Evolutionary conservation across 1,140 invertebrate species (phyloP).

Genomic region (Archivesica marissinica): DNA sequence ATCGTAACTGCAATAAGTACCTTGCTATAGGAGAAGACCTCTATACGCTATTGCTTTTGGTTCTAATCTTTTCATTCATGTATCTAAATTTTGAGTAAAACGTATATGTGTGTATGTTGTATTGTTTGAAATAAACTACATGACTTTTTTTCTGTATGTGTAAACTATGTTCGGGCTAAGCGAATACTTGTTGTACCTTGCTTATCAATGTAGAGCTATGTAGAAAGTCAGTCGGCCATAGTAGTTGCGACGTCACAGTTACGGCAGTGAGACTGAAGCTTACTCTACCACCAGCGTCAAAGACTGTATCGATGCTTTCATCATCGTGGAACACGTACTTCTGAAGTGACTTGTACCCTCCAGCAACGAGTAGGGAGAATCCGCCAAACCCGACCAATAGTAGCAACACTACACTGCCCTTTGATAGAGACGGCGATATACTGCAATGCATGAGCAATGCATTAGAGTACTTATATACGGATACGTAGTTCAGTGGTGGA

Average conservation of each 20-base stretch:
- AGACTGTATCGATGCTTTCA: slow-evolving; percentile 77
- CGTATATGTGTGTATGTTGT: too few relatives aligned
- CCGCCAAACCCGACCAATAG: slow-evolving; percentile 74
- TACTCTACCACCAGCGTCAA: slow-evolving; percentile 80
- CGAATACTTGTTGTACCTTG: slow-evolving; percentile 67
- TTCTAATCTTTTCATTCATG: too few relatives aligned
- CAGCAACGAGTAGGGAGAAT: slow-evolving; percentile 74
- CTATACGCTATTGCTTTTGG: too few relatives aligned
- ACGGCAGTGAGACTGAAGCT: slow-evolving; percentile 71
- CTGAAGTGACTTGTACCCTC: slow-evolving; percentile 70
- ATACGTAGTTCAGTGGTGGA: too few relatives aligned
- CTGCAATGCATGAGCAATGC: slow-evolving; percentile 1
- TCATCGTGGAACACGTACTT: slow-evolving; percentile 77
- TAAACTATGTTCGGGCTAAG: too few relatives aligned
- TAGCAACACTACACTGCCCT: slow-evolving; percentile 23
- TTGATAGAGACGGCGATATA: slow-evolving; percentile 37
- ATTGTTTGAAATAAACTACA: too few relatives aligned
- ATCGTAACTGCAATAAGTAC: too few relatives aligned
- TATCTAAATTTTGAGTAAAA: too few relatives aligned
- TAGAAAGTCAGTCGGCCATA: slow-evolving; percentile 72
- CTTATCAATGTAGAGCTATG: slow-evolving; percentile 70
- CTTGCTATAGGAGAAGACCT: too few relatives aligned
- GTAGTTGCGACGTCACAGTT: slow-evolving; percentile 70
- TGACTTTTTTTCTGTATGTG: too few relatives aligned
- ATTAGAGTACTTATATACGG: too few relatives aligned